Evolutionary conservation across 2,888 invertebrate species (phyloP), one percentile per base, ranked within the genome.

Genomic region (Lumbricus terrestris): DNA sequence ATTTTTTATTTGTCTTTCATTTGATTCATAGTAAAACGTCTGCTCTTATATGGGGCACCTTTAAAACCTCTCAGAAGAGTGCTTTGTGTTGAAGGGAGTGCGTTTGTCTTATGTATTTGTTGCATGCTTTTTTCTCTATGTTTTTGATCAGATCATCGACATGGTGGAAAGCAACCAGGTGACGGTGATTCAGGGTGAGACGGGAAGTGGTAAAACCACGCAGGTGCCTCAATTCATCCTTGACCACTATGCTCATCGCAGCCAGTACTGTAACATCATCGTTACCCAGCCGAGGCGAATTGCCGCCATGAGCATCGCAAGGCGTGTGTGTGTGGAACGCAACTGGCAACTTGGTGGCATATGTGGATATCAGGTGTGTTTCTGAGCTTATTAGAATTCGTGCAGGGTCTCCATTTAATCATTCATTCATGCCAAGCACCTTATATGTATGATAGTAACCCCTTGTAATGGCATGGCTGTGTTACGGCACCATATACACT

Each of bases 131-230:
- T 90, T n/a, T 83, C 29, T 0, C 20, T 82, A 15, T 47, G 42
- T 23, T 83, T 54, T 33, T 42, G 89, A 90, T 34, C 82, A 97
- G 96, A 97, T 98, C 90, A 92, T 98, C 5, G 95, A 96, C 6
- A 96, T 96, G 89, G 96, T 98, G 91, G 97, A 97, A 93, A 97
- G 98, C 1, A 97, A 96, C 94, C 96, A 96, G 90, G 97, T 98
- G 0, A 96, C 97, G 0, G 96, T 99, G 23, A 96, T 99, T 88
- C 97, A 98, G 95, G 99, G 99, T 0, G 97, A 97, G 20, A 99
- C 99, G 0, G 99, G 99, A 0, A 98, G 98, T 94, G 99, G 99
- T 91, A 97, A 97, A 96, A 98, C 98, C 29, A 98, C 98, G 0
- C 98, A 98, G 92, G 95, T 95, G 18, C 98, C 98, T 0, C 98